phyloP scores from a whole-genome alignment of 2,113 vertebrate genomes.

The Pteronura brasiliensis region DNA sequence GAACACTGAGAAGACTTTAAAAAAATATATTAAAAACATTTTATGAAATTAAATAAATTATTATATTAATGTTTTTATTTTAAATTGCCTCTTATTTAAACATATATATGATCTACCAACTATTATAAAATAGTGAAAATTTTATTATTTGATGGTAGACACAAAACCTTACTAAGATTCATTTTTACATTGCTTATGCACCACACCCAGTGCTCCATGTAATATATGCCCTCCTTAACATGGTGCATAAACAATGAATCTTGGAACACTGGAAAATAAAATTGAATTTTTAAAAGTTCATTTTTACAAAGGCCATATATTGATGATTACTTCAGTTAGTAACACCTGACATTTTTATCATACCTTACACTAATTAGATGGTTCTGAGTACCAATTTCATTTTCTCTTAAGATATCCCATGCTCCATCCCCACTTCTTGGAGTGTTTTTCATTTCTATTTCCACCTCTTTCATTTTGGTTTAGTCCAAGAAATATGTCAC shows the following conservation, averaged over 20 bases:
- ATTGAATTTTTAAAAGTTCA: background rate
- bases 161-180: background rate
- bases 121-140: background rate
- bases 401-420: background rate
- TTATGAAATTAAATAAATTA: background rate
- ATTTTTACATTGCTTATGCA: background rate
- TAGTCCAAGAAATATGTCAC: background rate
- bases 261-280: no score
- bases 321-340: slow-evolving; percentile 2
- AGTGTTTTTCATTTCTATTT: background rate
- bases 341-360: slow-evolving; percentile 3
- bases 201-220: no score
- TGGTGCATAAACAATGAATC: no score
- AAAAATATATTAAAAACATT: background rate
- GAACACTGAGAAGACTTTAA: no score
- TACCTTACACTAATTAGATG: background rate
- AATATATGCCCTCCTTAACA: no score
- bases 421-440: background rate
- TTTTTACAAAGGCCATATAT: background rate
- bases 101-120: background rate
- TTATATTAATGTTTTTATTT: background rate
- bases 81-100: slow-evolving; percentile 3
- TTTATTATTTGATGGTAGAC: background rate
- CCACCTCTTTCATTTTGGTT: background rate
- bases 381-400: background rate